Base-by-base conservation (phyloP, 2,113 vertebrate genomes). In the Hassar affinis region DNA sequence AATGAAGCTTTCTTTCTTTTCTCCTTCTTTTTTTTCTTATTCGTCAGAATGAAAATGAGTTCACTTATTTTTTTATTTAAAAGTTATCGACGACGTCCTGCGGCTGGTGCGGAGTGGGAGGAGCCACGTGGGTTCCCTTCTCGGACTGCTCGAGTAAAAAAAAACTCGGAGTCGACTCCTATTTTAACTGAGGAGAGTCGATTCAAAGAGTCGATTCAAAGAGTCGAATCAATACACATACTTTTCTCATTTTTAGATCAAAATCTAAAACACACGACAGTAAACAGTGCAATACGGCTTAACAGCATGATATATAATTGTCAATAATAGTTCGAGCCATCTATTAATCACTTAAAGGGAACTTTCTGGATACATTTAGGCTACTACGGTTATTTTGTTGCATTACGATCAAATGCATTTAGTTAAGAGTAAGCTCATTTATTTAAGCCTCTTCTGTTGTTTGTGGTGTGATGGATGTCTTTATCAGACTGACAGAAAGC, bases 11-110 rank as follows among this genome's bases (percentile, higher is more conserved):
- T 30, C 27, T 30, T 0, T 8, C 61, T 33, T 1, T 27, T 59
- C 7, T n/a, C 22, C 11, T 22, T 59, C 7, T n/a, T 6, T n/a
- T 22, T 59, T 22, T 22, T 45, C 42, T 71, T 15, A 47, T n/a
- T 47, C 3, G 6, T 45, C 22, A 45, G 68, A 72, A 72, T 15
- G 12, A 72, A n/a, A 72, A 25, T 25, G 1, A 45, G 5, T n/a
- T 49, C 15, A 1, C n/a, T n/a, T n/a, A n/a, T 42, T 42, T 42
- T 42, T 42, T 42, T 42, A 45, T 42, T 45, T 22, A 1, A 11
- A 22, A 22, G 83, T 86, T 22, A 0, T 79, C 80, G 80, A 91
- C 92, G 91, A 93, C 91, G 90, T 93, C 92, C 93, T 90, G 87
- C 64, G 75, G 81, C 17, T 79, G 82, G 54, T 64, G 35, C 51